Base-by-base conservation (phyloP, 2,888 invertebrate genomes). In the Xylota segnis region DNA sequence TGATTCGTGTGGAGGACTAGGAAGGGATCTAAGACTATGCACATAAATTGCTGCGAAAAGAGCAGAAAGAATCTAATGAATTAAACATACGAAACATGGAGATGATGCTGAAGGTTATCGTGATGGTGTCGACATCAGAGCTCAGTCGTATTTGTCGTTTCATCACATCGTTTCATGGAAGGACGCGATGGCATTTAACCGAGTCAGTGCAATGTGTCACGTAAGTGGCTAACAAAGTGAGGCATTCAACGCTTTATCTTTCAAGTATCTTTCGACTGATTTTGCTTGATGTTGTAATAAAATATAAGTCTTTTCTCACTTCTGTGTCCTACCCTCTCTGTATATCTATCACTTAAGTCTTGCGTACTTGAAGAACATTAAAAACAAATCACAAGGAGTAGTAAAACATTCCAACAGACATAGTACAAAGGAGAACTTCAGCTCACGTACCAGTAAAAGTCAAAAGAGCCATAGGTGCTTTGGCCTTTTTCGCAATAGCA, bases 51-150 rank as follows among this genome's bases (percentile, higher is more conserved):
- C 34, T 18, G 16, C 12, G 16, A 37, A 52, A 16, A 18, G 23
- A 37, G 66, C 56, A 12, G 23, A 43, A 16, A 16, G n/a, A 27
- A 52, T 34, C 47, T 37, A 27, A 52, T 70, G 43, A 70, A 70
- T 70, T 56, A 56, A 29, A 56, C 40, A 68, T 68, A 40, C 27
- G 47, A 23, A n/a, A 6, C 7, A 54, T n/a, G 12, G 10, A 18
- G 10, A 43, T 16, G 14, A 14, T 54, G 23, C 9, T 18, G 10
- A 5, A 14, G n/a, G 34, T 23, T 12, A 7, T 7, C 14, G n/a
- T n/a, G 16, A 10, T 9, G 18, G 4, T 52, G 43, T 43, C 43
- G 14, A 14, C 12, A 43, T 4, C 14, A 14, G 14, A 18, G 10
- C 43, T 50, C 4, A 12, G 5, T 58, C n/a, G 14, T 14, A n/a